Base-by-base conservation (phyloP, 1,140 invertebrate genomes). In the Halictus rubicundus region DNA sequence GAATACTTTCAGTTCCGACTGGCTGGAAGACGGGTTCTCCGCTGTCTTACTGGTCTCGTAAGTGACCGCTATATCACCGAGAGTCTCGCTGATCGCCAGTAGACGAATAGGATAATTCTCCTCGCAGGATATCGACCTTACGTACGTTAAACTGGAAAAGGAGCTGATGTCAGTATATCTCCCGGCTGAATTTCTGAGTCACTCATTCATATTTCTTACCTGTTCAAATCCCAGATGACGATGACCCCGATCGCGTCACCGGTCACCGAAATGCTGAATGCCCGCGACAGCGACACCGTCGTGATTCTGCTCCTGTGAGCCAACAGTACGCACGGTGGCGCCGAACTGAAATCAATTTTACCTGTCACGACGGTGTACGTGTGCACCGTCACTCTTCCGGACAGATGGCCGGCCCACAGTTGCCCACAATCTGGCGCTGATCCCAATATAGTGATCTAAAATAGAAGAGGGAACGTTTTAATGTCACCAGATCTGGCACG, bases 191-290 rank as follows among this genome's bases (percentile, higher is more conserved):
- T 32, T 32, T 32, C 32, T 32, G 32, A 4, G 32, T 32, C 32
- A 32, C 32, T 5, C 32, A 32, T 32, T 32, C 32, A 32, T 32
- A 32, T 32, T 32, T 32, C 5, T 60, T 23, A 96, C 95, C 94
- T 95, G 87, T 97, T 97, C 21, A 97, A 94, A 90, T 98, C 97
- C 97, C 97, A 98, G 57, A 98, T 95, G 65, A 97, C 95, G 81
- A 96, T 94, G 61, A 95, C 92, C 16, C 95, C 95, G 89, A 96
- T 96, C 57, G 92, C 90, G 79, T 95, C 95, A 3, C 95, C 95
- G 52, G 95, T 95, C 39, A 96, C 95, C 7, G 96, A 95, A 52
- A 98, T 94, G 81, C 96, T 96, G 89, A 96, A 98, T 61, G 94
- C 94, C 82, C 95, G 93, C 75, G 95, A 96, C 4, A 97, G 92